Evolutionary conservation across 2,113 vertebrate species (phyloP), one percentile per base, ranked within the genome.

Genomic region (Silurus glanis): DNA sequence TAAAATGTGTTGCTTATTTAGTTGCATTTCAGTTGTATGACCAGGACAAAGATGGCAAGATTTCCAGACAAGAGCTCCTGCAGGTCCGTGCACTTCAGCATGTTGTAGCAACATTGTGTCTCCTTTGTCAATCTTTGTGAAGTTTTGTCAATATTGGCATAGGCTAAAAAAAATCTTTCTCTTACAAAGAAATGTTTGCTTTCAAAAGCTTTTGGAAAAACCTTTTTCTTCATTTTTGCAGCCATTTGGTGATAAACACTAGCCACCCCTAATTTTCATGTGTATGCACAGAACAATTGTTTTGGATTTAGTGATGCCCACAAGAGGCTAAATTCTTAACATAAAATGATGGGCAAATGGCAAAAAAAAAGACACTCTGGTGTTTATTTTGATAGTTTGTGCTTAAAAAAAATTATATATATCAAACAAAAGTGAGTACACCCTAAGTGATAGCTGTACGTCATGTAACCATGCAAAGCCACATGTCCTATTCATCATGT

Each of bases 21-120:
- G 96, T 96, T 90, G 95, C 93, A 25, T 97, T 97, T 89, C 94
- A 95, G 89, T 79, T 97, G 49, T 96, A 96, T 0, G 96, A 97
- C 84, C 92, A 91, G 88, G 96, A 97, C 88, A 45, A 91, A 21
- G 96, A 97, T n/a, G 96, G 95, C 5, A 96, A 95, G 87, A 97
- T 97, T 88, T 97, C 96, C 47, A 92, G 93, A 87, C 84, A 76
- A 0, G 96, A 97, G 80, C 95, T 97, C 84, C 85, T 96, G 0
- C 93, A 97, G 95, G 96, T 97, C 45, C 84, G 88, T 80, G 45
- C 56, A 51, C 56, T 2, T 55, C 16, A 49, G n/a, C 16, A 9
- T 67, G 3, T 14, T 78, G 23, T 8, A 51, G 6, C 19, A 49
- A 21, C 71, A 49, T 5, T 49, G 9, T 8, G 9, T 4, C 17